Percentiles rank a stretch among this genome's conserved stretches.
Evolutionary conservation across 2,888 invertebrate species (phyloP).

Genomic region (Leptinotarsa peninsularis): DNA sequence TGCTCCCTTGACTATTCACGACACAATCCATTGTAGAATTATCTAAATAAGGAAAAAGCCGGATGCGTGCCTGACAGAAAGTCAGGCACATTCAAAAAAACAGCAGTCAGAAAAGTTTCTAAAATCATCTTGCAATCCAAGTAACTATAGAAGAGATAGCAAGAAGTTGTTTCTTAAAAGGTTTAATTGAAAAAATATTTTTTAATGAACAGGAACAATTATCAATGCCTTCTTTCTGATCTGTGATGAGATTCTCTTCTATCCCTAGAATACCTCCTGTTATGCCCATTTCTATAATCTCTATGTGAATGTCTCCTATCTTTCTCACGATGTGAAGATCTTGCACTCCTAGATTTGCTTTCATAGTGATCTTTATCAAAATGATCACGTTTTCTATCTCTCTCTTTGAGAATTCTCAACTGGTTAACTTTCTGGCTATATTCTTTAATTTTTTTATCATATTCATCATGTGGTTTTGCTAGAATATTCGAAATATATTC

Average conservation of each 20-base stretch:
- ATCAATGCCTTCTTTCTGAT: conserved; percentile 36
- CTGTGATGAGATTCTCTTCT: conserved; percentile 29
- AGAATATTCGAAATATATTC: conserved; percentile 11
- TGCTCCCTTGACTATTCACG: too few relatives aligned
- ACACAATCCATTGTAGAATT: too few relatives aligned
- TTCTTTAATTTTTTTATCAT: conserved; percentile 13
- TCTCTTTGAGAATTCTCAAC: neutral
- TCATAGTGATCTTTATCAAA: neutral
- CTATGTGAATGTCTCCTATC: conserved; percentile 26
- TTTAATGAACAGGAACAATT: conserved; percentile 18
- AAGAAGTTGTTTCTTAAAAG: conserved; percentile 1
- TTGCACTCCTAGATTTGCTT: neutral
- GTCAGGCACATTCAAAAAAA: too few relatives aligned
- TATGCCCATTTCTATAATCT: conserved; percentile 26
- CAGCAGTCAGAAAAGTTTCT: too few relatives aligned
- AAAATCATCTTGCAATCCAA: too few relatives aligned
- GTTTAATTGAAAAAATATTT: conserved; percentile 35
- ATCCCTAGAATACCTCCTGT: conserved; percentile 24
- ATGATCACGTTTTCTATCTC: conserved; percentile 13
- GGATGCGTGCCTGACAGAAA: too few relatives aligned
- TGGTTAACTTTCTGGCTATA: conserved; percentile 11
- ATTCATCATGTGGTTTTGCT: neutral
- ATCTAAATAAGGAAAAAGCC: too few relatives aligned
- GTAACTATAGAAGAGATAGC: neutral
- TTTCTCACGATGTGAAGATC: conserved; percentile 4